Evolutionary conservation across 2,797 vertebrate species (phyloP), one percentile per base, ranked within the genome.

Genomic region (Nothura maculosa): DNA sequence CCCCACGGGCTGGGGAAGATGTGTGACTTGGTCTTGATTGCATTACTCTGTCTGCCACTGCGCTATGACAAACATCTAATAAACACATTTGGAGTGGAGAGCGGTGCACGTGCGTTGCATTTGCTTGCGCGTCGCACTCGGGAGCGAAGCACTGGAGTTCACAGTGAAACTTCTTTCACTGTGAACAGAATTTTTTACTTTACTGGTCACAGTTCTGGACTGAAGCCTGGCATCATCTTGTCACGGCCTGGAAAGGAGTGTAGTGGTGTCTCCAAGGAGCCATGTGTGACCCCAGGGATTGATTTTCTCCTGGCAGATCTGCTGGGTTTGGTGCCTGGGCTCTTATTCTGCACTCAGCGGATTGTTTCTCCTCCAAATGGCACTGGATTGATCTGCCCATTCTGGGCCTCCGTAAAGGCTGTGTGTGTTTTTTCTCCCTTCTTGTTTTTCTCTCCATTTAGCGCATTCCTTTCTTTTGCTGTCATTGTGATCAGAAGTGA

Each of bases 51-150:
- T 82, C 83, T 93, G 90, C 78, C 38, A 42, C 85, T 0, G 2
- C 0, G 5, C 74, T 92, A 90, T 85, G 90, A 78, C 86, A 91
- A 85, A 9, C 78, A 27, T 58, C 32, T 94, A 89, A 85, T 62
- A 45, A 92, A 86, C 80, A 6, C 10, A 1, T 61, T 38, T 8
- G 48, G 73, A 86, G 78, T 0, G 0, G 30, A 7, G 74, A 17
- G 7, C 24, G 34, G 18, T 0, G 17, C 0, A 21, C 28, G 32
- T 24, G 85, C 0, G 0, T 32, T 1, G 0, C 30, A 17, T 0
- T 21, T 0, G 4, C 61, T 30, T 24, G 9, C 12, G 40, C 40
- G 40, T 13, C 12, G 40, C 40, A 40, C 40, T 40, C 12, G 91
- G 32, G 84, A 81, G 45, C 27, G 9, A 2, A 9, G 47, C 0